These are phyloP conservation scores for Actenoides hombroni DNA, from an alignment of 2,113 vertebrate species.

Conservation along the genomic window DNA sequence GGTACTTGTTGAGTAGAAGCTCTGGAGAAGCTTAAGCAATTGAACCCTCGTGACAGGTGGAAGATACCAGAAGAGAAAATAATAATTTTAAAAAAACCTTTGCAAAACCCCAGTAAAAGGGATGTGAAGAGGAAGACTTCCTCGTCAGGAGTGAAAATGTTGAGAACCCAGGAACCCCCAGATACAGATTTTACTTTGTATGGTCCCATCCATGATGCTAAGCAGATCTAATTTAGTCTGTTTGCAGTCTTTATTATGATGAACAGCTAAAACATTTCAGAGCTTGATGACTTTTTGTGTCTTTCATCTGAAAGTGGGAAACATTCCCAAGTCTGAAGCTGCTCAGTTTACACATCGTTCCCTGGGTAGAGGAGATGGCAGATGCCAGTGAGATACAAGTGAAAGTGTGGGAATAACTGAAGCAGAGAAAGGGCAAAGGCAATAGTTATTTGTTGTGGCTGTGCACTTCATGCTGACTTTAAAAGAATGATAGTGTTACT, in stretches of 20 bases:
- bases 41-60: neutral
- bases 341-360: neutral
- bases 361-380: neutral
- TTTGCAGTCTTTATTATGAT: neutral
- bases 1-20: neutral
- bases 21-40: neutral
- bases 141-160: neutral
- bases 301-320: neutral
- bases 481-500: neutral
- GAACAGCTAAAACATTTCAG: neutral
- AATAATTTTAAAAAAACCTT: neutral
- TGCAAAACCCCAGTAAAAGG: rapidly evolving
- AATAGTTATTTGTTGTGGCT: neutral
- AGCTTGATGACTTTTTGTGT: neutral
- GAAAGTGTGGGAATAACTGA: neutral
- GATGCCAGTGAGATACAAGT: rapidly evolving
- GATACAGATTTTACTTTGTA: neutral
- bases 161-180: neutral
- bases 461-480: neutral
- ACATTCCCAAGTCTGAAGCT: neutral
- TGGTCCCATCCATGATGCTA: neutral
- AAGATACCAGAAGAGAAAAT: neutral
- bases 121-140: neutral
- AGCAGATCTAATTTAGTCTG: neutral
- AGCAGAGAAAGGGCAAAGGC: neutral